A percentile compares a stretch with the other conserved stretches of the same genome.
Evolutionary conservation across 2,888 invertebrate genomes (phyloP).

Genomic region (Thereva unica): DNA sequence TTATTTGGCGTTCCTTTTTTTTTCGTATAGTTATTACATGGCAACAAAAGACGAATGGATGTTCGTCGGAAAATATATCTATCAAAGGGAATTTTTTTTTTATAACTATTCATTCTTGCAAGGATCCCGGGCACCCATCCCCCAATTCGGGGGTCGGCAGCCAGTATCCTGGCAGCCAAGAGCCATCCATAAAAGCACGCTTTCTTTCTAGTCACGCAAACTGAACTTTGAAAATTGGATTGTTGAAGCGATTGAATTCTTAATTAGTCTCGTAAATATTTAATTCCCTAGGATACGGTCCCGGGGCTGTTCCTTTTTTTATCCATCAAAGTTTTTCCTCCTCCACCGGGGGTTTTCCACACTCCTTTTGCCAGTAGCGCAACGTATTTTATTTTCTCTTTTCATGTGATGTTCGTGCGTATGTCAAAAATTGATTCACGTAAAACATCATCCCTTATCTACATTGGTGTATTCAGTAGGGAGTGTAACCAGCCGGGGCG

Average conservation of each 20-base stretch:
- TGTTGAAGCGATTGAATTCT: conserved; percentile 21
- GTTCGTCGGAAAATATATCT: too few relatives aligned
- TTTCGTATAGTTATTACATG: too few relatives aligned
- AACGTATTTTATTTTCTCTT: too few relatives aligned
- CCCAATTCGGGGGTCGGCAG: too few relatives aligned
- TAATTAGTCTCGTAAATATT: conserved; percentile 29
- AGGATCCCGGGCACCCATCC: too few relatives aligned
- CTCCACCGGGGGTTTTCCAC: neutral
- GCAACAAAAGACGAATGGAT: too few relatives aligned
- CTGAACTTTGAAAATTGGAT: conserved; percentile 11
- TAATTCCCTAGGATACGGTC: conserved; percentile 15
- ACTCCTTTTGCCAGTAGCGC: neutral
- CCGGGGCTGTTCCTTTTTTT: neutral
- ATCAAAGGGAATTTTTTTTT: too few relatives aligned
- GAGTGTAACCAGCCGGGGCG: too few relatives aligned
- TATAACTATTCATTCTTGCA: too few relatives aligned
- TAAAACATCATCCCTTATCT: conserved; percentile 8
- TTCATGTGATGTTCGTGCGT: neutral
- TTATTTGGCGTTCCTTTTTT: too few relatives aligned
- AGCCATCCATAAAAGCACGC: neutral
- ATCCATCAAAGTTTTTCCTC: conserved; percentile 4
- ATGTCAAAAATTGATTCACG: conserved; percentile 24
- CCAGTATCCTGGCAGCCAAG: too few relatives aligned
- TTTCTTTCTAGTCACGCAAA: conserved; percentile 31
- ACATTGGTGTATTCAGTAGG: too few relatives aligned